Base-by-base conservation (phyloP, 2,797 vertebrate species). In the Eulemur coronatus region DNA sequence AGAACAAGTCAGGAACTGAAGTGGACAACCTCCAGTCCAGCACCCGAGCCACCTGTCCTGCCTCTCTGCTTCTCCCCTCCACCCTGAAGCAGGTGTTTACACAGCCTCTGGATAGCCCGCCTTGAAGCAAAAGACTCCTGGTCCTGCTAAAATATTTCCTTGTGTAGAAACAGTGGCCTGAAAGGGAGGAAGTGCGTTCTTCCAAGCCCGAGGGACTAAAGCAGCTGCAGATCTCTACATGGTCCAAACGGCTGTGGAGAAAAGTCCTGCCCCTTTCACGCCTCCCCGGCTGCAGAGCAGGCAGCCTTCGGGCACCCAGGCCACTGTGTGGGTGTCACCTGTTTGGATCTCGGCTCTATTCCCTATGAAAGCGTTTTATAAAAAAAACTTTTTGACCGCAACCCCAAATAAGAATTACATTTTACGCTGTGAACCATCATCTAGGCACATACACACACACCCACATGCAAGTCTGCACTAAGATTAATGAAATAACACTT, bases 241-340 rank as follows among this genome's bases (percentile, higher is more conserved):
- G 14, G 1, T 55, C 43, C 43, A 28, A 14, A 43, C 5, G 30
- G 33, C 55, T 46, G 20, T 15, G 9, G 46, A 78, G 20, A 43
- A 38, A 30, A 35, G 28, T 24, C 11, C 38, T 0, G 50, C 14
- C 70, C 33, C 48, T 11, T 35, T 13, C 7, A 17, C 0, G 18
- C 55, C 43, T 86, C 59, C n/a, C 7, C 12, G 14, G 28, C 22
- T 24, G 72, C 69, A 30, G 9, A 41, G 48, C 1, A 13, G 48
- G 48, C 9, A 3, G 1, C 48, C n/a, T 8, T 75, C 2, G 2
- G n/a, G 22, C 0, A 0, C 65, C 12, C 4, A 5, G 10, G 15
- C 43, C 38, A 18, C 13, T 13, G 43, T 2, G 30, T 3, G 38
- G 4, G 50, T 1, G 30, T 4, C 38, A 3, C 41, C 92, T 28